These are phyloP conservation scores for Cygnus atratus DNA, from an alignment of 2,113 vertebrate species.

Conservation along the genomic window DNA sequence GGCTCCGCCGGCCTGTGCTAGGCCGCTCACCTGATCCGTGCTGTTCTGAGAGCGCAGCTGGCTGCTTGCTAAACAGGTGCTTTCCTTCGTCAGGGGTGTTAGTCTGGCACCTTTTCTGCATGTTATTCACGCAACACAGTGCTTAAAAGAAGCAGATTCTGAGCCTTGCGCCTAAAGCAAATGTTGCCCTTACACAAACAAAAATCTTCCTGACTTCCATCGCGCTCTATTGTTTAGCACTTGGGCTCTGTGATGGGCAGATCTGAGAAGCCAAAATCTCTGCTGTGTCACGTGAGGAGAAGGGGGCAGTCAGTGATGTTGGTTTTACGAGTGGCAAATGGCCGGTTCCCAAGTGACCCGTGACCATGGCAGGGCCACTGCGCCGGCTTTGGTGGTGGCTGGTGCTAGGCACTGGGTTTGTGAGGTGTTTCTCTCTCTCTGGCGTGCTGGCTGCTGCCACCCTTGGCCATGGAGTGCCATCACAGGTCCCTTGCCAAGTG, in stretches of 20 bases:
- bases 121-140: slow-evolving; percentile 22
- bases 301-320: background rate
- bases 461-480: background rate
- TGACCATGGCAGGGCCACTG: fast-evolving
- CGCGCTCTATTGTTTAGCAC: background rate
- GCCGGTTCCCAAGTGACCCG: fast-evolving
- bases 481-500: no score
- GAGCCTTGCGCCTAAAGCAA: background rate
- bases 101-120: slow-evolving; percentile 63
- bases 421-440: background rate
- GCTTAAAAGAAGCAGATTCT: slow-evolving; percentile 27
- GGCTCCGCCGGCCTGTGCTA: background rate
- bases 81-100: slow-evolving; percentile 24
- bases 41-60: background rate
- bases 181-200: background rate
- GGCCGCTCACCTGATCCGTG: background rate
- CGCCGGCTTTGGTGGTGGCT: background rate
- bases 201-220: background rate
- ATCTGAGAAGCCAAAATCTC: background rate
- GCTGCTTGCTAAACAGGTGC: background rate
- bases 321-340: background rate
- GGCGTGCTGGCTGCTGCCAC: fast-evolving
- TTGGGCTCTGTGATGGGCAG: background rate
- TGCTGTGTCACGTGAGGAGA: fast-evolving
- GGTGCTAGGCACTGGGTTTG: background rate